Evolutionary conservation across 2,888 invertebrate genomes (phyloP), one percentile per base, ranked within the genome.

Genomic region (Hypsopygia costalis): DNA sequence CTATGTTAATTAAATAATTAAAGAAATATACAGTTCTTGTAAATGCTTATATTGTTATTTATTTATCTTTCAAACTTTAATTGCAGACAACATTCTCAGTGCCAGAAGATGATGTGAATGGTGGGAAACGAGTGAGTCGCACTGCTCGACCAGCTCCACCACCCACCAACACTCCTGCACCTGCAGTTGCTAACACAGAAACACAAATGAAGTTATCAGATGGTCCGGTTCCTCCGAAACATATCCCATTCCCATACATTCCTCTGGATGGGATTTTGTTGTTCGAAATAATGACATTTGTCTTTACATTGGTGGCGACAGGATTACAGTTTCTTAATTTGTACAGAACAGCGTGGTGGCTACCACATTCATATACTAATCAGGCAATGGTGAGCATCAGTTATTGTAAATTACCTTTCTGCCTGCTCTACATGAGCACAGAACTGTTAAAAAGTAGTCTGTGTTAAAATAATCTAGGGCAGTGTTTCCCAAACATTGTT

Each of bases 291-390:
- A 91, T 97, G 64, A 94, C 97, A 70, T 94, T 97, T 72, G 79
- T 94, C 7, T 96, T 96, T 69, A 94, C 94, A 0, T 77, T 94
- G 16, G 90, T 95, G 31, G 93, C 95, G 0, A 93, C 96, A 11
- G 94, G 93, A 40, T 90, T 98, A 41, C 99, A 99, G 82, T 97
- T 98, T 70, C 90, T 99, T 30, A 97, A 99, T 85, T 90, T 99
- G 27, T 99, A 99, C 70, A 93, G 97, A 55, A 98, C 97, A 1
- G 95, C 97, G 8, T 99, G 98, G 98, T 99, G 99, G 99, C 79
- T 98, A 38, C 97, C 98, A 0, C 94, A 98, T 69, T 97, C 98
- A 0, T 94, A 96, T 69, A 95, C 94, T 44, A 93, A 93, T 62
- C 95, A 96, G 68, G 94, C 96, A 44, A 92, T 98, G 92, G 98